phyloP scores from a whole-genome alignment of 2,888 invertebrate genomes.

The Drosophila affinis region DNA sequence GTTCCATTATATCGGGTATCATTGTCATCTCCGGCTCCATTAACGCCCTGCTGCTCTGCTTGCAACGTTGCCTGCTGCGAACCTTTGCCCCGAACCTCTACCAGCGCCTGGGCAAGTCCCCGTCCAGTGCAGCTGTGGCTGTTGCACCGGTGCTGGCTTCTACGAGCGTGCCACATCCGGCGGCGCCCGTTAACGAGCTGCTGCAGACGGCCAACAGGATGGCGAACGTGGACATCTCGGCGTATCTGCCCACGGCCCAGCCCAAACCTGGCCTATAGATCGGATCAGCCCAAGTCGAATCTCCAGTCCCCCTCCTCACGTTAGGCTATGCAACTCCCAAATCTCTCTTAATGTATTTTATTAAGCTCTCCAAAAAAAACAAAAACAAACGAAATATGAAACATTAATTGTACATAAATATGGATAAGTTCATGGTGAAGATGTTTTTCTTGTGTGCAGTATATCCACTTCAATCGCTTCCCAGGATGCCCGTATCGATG shows the following conservation, averaged over 20 bases:
- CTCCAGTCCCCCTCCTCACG: neutral
- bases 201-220: slow-evolving; percentile 78
- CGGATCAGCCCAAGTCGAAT: slow-evolving; percentile 31
- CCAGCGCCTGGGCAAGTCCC: slow-evolving; percentile 43
- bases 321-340: neutral
- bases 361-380: slow-evolving; percentile 10
- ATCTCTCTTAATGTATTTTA: slow-evolving; percentile 13
- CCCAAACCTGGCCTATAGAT: slow-evolving; percentile 33
- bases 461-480: slow-evolving; percentile 26
- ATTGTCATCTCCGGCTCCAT: slow-evolving; percentile 89
- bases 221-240: slow-evolving; percentile 71
- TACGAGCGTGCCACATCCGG: neutral
- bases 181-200: slow-evolving; percentile 67
- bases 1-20: slow-evolving; percentile 96
- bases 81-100: slow-evolving; percentile 69
- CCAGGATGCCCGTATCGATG: slow-evolving; percentile 63
- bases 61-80: slow-evolving; percentile 62
- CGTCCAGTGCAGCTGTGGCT: neutral
- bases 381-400: slow-evolving; percentile 21
- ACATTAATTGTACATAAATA: slow-evolving; percentile 26
- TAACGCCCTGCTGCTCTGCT: slow-evolving; percentile 64
- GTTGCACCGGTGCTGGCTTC: neutral
- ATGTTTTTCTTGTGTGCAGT: neutral
- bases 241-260: slow-evolving; percentile 60
- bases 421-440: slow-evolving; percentile 16